Evolutionary conservation across 2,113 vertebrate species (phyloP), one percentile per base, ranked within the genome.

Genomic region (Microcebus jonahi): DNA sequence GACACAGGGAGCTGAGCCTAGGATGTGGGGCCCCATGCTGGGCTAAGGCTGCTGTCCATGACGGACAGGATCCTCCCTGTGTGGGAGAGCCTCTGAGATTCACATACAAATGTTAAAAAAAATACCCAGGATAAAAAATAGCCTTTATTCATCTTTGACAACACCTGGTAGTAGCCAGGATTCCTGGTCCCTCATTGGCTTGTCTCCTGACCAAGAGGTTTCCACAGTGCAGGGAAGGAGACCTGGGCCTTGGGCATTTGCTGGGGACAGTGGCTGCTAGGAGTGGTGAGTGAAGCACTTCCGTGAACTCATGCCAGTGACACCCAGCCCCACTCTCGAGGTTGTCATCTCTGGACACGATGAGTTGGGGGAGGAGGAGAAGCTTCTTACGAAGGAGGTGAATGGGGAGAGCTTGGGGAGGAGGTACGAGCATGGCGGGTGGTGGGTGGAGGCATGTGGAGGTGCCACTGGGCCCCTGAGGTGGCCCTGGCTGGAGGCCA

Each of bases 101-200:
- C 61, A 91, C 21, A 36, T 77, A 71, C 17, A 94, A 92, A 87
- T 11, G 1, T 65, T 94, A n/a, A 88, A 87, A 87, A 87, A 96
- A 75, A 87, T 45, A 68, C 8, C 71, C 91, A 88, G 80, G 76
- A 83, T 91, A 61, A 96, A 97, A 90, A 91, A 71, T 39, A 94
- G 75, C 42, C 36, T 98, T 98, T 98, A 98, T 98, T 98, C 29
- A 76, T 94, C 70, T 94, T 96, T 81, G 31, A 76, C 36, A 94
- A 89, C 11, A 73, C 8, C 48, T 36, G 29, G 71, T 50, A 83
- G 50, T n/a, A 93, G n/a, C 55, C 39, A 14, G n/a, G 61, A 27
- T 53, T 59, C 29, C 6, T 61, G 42, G 48, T 36, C 17, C 15
- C 57, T 59, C 34, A 25, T 48, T 27, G 48, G n/a, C 57, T 76